These are phyloP conservation scores for Cryptosula pallasiana DNA, from an alignment of 2,888 invertebrate genomes.

Conservation along the genomic window DNA sequence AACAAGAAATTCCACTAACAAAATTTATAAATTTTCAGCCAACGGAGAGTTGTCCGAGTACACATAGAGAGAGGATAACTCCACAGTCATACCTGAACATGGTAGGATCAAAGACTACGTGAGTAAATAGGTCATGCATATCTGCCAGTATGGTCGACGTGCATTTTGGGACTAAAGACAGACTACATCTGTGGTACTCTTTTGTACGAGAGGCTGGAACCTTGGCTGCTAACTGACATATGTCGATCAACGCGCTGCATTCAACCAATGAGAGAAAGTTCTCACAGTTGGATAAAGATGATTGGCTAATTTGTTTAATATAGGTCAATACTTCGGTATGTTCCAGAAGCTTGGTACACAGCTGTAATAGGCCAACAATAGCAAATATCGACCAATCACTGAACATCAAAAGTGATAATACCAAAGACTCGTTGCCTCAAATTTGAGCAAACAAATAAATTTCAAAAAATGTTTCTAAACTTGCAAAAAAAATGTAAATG, in stretches of 20 bases:
- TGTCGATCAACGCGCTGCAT: neutral
- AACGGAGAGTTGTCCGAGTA: no score
- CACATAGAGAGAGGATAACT: no score
- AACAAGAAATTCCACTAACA: no score
- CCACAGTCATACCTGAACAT: slow-evolving; percentile 4
- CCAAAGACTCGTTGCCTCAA: no score
- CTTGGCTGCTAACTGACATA: neutral
- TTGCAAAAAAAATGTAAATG: neutral
- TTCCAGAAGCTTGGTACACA: slow-evolving; percentile 30
- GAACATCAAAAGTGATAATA: no score
- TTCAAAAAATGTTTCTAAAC: neutral
- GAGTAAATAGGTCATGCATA: neutral
- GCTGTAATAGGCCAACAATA: no score
- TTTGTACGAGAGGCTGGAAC: neutral
- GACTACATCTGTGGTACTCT: slow-evolving; percentile 3
- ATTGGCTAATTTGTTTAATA: slow-evolving; percentile 34
- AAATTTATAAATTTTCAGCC: no score
- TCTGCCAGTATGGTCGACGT: neutral
- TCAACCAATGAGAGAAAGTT: slow-evolving; percentile 31
- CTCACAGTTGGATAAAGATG: slow-evolving; percentile 29
- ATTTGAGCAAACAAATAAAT: no score
- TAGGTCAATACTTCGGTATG: slow-evolving; percentile 38
- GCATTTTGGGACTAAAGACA: neutral
- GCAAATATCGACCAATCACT: no score
- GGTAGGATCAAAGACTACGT: neutral